These are phyloP conservation scores for Epizoanthus scotinus DNA, from an alignment of 92 coral and sea anemone species.

Conservation along the genomic window DNA sequence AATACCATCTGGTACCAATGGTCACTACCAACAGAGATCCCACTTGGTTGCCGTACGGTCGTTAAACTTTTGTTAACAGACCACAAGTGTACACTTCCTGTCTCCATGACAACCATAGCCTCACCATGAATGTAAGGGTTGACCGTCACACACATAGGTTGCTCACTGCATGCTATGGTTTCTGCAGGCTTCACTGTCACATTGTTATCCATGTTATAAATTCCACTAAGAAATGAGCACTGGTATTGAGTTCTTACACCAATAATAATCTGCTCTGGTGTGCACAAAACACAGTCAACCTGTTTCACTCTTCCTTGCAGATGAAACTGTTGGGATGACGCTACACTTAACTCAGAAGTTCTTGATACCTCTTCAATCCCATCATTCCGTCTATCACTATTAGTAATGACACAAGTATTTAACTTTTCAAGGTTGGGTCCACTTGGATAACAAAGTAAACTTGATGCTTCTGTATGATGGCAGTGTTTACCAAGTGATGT, in stretches of 20 bases:
- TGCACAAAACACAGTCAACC: constrained; percentile 45
- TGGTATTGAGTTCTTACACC: constrained; percentile 73
- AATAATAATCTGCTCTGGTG: constrained; percentile 27
- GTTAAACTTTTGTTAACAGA: constrained; percentile 46
- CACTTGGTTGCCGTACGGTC: constrained; percentile 40
- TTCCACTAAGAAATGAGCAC: constrained; percentile 64
- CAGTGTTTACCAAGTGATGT: not conserved
- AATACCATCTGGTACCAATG: constrained; percentile 79
- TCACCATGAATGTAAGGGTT: constrained; percentile 90
- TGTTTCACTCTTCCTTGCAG: constrained; percentile 69
- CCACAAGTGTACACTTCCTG: constrained; percentile 77
- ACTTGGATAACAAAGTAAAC: constrained; percentile 68
- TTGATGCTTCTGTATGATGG: not conserved
- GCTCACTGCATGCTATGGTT: constrained; percentile 61
- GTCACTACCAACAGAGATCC: constrained; percentile 37
- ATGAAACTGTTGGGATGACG: constrained; percentile 33
- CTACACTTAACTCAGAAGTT: constrained; percentile 19
- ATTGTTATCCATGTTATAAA: constrained; percentile 6
- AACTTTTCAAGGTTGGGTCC: constrained; percentile 65
- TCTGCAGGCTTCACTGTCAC: constrained; percentile 57
- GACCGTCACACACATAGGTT: constrained; percentile 62
- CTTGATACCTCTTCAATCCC: not conserved
- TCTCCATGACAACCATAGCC: constrained; percentile 67
- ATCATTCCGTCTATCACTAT: not conserved
- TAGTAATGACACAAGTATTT: constrained; percentile 46